phyloP scores from a whole-genome alignment of 2,888 invertebrate species.

The Saturnia japonica region DNA sequence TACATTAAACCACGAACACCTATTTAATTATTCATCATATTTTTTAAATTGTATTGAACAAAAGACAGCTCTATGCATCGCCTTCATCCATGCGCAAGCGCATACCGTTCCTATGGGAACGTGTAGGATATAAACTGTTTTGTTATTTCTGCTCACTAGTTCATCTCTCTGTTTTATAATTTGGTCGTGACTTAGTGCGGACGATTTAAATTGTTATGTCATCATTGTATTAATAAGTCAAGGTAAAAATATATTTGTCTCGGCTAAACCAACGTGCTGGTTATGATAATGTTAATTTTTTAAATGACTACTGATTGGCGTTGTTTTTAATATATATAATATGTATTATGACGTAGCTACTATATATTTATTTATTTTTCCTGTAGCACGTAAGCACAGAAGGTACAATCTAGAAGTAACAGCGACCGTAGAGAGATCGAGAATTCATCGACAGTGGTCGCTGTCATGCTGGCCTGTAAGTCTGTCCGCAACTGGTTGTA shows the following conservation, averaged over 20 bases:
- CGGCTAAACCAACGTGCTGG: not conserved
- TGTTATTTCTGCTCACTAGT: slow-evolving; percentile 79
- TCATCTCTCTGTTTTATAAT: slow-evolving; percentile 80
- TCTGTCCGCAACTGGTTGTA: too few relatives aligned
- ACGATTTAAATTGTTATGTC: slow-evolving; percentile 61
- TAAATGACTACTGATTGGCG: slow-evolving; percentile 1
- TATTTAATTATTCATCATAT: not conserved
- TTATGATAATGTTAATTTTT: not conserved
- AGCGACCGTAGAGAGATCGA: too few relatives aligned
- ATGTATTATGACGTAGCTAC: not conserved
- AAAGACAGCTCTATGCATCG: slow-evolving; percentile 40
- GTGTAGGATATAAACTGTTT: slow-evolving; percentile 79
- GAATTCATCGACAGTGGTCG: too few relatives aligned
- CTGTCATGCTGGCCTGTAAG: too few relatives aligned
- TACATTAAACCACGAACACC: not conserved
- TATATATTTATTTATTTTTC: too few relatives aligned
- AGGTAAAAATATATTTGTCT: slow-evolving; percentile 11
- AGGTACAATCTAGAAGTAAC: too few relatives aligned
- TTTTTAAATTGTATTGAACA: not conserved
- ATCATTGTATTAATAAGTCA: slow-evolving; percentile 34
- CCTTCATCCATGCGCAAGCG: slow-evolving; percentile 39
- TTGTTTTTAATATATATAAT: not conserved
- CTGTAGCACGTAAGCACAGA: too few relatives aligned
- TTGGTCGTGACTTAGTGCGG: slow-evolving; percentile 57
- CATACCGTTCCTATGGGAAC: slow-evolving; percentile 80